Conservation (phyloP, 1,140 invertebrate species). For the Drosophila eugracilis region DNA sequence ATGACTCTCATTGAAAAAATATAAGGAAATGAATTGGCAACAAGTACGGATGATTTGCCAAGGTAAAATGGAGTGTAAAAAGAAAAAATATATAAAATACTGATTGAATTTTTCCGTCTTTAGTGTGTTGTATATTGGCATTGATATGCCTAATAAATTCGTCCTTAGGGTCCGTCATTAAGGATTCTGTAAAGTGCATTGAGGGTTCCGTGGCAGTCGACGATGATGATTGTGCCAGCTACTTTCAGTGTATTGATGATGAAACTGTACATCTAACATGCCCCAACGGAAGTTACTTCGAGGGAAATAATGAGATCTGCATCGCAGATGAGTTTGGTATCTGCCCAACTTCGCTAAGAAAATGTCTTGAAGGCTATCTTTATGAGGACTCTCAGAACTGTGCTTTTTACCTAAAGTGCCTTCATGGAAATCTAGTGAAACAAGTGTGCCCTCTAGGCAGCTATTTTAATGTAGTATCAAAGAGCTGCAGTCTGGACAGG, state of each 20-base stretch:
- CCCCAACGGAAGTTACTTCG: conserved; percentile 42
- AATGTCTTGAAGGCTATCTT: conserved; percentile 17
- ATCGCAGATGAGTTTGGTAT: conserved; percentile 34
- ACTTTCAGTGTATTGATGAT: conserved; percentile 52
- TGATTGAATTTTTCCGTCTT: not conserved
- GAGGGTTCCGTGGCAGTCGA: conserved; percentile 45
- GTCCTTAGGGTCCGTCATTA: not conserved
- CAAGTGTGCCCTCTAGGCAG: conserved; percentile 14
- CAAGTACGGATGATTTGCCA: conserved; percentile 11
- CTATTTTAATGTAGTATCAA: conserved; percentile 16
- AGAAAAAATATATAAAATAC: not conserved
- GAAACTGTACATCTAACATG: conserved; percentile 25
- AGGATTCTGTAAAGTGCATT: conserved; percentile 6
- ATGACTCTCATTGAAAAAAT: conserved; percentile 1
- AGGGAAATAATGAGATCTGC: conserved; percentile 43
- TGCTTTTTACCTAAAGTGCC: conserved; percentile 20
- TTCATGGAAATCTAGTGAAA: conserved; percentile 2
- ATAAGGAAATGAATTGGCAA: conserved; percentile 28
- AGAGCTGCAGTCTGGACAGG: conserved; percentile 19
- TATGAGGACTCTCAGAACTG: conserved; percentile 1
- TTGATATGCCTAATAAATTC: conserved; percentile 1
- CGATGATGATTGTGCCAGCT: conserved; percentile 39
- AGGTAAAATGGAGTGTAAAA: conserved; percentile 44
- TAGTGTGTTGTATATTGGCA: conserved; percentile 16
- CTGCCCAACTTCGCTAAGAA: not conserved